Evolutionary conservation across 2,888 invertebrate species (phyloP).

Genomic region (Lacanobia oleracea): DNA sequence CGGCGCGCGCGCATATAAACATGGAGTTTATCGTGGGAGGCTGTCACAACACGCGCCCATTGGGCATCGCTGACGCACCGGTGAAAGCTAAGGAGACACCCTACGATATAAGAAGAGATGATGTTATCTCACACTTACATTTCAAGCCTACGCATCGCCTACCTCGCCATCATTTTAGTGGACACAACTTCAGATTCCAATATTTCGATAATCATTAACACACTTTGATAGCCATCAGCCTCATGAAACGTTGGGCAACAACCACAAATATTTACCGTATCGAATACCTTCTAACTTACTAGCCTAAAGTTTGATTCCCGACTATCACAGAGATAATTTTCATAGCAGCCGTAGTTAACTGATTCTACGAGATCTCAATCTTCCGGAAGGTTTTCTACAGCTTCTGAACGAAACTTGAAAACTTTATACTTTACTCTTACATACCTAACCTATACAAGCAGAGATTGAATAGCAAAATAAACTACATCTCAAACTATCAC

Average conservation of each 20-base stretch:
- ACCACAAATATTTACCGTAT: slow-evolving; percentile 48
- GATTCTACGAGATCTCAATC: slow-evolving; percentile 1
- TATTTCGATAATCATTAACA: slow-evolving; percentile 78
- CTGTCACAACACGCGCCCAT: slow-evolving; percentile 89
- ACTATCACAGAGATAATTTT: slow-evolving; percentile 6
- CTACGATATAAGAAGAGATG: slow-evolving; percentile 80
- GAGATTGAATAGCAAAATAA: slow-evolving; percentile 67
- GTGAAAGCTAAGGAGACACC: slow-evolving; percentile 88
- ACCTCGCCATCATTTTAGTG: slow-evolving; percentile 71
- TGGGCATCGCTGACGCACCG: slow-evolving; percentile 83
- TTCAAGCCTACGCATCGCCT: slow-evolving; percentile 85
- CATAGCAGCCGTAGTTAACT: neutral
- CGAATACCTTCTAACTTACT: slow-evolving; percentile 11
- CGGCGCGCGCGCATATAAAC: slow-evolving; percentile 88
- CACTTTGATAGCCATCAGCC: slow-evolving; percentile 71
- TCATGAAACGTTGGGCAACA: slow-evolving; percentile 51
- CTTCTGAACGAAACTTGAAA: slow-evolving; percentile 1
- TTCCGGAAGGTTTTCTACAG: neutral
- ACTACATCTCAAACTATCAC: slow-evolving; percentile 74
- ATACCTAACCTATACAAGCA: slow-evolving; percentile 17
- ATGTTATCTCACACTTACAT: slow-evolving; percentile 82
- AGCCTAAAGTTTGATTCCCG: neutral
- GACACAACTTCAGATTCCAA: slow-evolving; percentile 72
- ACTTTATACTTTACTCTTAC: neutral
- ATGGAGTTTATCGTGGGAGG: slow-evolving; percentile 89